Percentiles rank a stretch among this genome's conserved stretches.
These are phyloP conservation scores for Pygathrix nemaeus DNA, from an alignment of 2,113 vertebrate genomes.

Conservation along the genomic window DNA sequence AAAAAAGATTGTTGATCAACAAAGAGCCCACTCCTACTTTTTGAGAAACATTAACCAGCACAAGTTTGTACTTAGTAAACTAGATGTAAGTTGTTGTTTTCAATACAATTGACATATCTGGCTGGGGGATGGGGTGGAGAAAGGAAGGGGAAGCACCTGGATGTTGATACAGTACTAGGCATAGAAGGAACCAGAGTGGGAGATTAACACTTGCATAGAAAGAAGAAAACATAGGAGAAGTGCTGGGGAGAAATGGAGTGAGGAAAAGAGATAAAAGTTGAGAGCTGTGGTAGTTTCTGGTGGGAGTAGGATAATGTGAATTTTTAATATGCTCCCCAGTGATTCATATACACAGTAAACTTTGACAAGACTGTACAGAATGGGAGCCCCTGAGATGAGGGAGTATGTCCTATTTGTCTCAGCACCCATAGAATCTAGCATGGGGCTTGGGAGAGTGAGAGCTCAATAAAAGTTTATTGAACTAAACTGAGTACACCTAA, in stretches of 20 bases:
- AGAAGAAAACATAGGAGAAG: neutral
- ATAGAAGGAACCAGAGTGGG: neutral
- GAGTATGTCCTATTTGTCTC: neutral
- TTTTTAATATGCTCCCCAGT: neutral
- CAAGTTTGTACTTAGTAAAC: neutral
- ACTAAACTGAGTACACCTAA: neutral
- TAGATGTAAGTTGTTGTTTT: neutral
- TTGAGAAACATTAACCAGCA: neutral
- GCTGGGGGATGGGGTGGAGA: neutral
- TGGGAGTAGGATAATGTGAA: neutral
- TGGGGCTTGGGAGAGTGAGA: neutral
- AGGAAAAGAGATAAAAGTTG: neutral
- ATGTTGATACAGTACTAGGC: neutral
- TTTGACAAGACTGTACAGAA: neutral
- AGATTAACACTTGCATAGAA: neutral
- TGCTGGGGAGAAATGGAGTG: neutral
- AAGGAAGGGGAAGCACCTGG: conserved; percentile 47
- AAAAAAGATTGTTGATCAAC: neutral
- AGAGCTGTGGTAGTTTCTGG: neutral
- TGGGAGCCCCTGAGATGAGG: neutral
- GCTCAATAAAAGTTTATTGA: neutral
- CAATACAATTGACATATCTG: neutral
- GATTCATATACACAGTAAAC: neutral
- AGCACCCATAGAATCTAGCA: neutral
- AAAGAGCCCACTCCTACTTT: neutral